A percentile compares a stretch with the other conserved stretches of the same genome.
Conservation (phyloP, 2,797 vertebrate species). For the Linurgus olivaceus region DNA sequence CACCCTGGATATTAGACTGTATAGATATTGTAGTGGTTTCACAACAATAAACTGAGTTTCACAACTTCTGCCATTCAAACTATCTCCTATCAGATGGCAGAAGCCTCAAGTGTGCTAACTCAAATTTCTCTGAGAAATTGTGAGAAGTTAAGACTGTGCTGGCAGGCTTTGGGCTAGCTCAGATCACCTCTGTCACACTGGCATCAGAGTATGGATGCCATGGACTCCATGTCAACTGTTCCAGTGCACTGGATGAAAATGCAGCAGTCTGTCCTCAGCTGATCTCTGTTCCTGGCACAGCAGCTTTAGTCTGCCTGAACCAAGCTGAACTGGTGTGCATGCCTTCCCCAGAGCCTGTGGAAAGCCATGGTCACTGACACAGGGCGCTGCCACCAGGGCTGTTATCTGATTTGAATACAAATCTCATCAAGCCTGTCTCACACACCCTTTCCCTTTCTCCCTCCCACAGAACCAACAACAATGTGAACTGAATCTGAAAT, state of each 20-base stretch:
- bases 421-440: not conserved
- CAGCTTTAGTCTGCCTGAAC: not conserved
- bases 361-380: not conserved
- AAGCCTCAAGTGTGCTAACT: not conserved
- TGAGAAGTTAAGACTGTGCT: not conserved
- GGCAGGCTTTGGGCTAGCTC: not conserved
- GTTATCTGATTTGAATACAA: not conserved
- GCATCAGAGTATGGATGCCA: not conserved
- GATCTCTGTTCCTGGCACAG: not conserved
- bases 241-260: not conserved
- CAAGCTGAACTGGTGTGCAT: accelerated
- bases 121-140: not conserved
- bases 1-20: not conserved
- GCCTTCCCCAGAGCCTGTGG: accelerated
- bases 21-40: not conserved
- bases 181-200: not conserved
- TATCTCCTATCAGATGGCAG: not conserved
- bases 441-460: not conserved
- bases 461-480: not conserved
- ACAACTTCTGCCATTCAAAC: not conserved
- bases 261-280: not conserved
- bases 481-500: not conserved
- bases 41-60: not conserved
- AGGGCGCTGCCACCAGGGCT: not conserved
- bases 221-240: not conserved